Conservation (phyloP, 2,113 vertebrate species). For the Anarhynchus alexandrinus region DNA sequence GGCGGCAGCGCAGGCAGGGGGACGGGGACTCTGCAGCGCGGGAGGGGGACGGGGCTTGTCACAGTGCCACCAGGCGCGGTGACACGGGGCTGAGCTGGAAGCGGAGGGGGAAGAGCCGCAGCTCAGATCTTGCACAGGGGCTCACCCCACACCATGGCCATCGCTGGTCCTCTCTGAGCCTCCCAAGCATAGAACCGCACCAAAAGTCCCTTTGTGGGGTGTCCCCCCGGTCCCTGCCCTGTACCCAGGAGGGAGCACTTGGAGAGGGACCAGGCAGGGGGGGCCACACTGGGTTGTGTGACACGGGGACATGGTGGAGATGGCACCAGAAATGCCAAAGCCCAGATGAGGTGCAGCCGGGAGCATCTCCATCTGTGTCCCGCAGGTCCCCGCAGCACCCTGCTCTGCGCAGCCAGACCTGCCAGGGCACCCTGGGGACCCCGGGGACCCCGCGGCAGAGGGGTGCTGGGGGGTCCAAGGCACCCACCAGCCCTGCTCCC, state of each 20-base stretch:
- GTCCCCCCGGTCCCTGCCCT: fast-evolving
- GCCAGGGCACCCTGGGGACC: not conserved
- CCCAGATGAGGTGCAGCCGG: not conserved
- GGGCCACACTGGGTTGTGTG: not conserved
- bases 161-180: not conserved
- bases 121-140: not conserved
- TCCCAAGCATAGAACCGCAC: fast-evolving
- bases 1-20: not conserved
- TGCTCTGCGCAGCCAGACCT: not conserved
- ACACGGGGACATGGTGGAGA: fast-evolving
- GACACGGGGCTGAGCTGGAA: not conserved
- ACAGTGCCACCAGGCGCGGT: not conserved
- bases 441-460: no score
- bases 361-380: not conserved
- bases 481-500: not conserved
- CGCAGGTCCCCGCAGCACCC: not conserved
- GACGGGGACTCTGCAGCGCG: not conserved
- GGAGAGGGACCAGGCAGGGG: not conserved
- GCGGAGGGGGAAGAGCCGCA: not conserved
- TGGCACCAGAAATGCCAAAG: not conserved
- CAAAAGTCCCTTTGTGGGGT: fast-evolving
- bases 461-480: not conserved
- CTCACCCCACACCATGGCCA: not conserved
- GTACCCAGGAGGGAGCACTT: not conserved
- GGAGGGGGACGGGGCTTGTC: not conserved